A percentile compares a stretch with the other conserved stretches of the same genome.
Evolutionary conservation across 2,113 vertebrate genomes (phyloP).

Genomic region (Todiramphus chloris): DNA sequence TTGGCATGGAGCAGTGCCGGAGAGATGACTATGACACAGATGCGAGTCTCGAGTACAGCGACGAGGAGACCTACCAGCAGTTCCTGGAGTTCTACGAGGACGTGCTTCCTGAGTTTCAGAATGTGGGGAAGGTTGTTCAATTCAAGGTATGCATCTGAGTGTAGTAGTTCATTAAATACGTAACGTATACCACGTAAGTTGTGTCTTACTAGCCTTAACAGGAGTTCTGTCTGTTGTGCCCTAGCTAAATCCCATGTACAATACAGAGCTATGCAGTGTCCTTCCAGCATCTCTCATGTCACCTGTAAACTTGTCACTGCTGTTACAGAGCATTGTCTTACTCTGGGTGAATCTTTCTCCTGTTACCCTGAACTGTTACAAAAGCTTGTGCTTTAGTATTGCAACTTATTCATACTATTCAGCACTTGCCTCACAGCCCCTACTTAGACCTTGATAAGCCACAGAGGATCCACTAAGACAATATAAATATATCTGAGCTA

Average conservation of each 20-base stretch:
- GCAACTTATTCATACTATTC: not conserved
- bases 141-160: constrained; percentile 85
- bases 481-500: not conserved
- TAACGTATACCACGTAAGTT: fast-evolving
- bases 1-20: constrained; percentile 92
- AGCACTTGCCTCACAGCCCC: not conserved
- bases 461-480: not conserved
- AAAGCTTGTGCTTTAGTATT: not conserved
- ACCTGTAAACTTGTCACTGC: not conserved
- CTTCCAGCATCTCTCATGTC: not conserved
- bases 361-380: not conserved
- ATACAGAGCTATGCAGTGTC: not conserved
- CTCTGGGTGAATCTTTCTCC: not conserved
- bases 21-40: constrained; percentile 95
- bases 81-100: constrained; percentile 96
- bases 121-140: constrained; percentile 89
- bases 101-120: constrained; percentile 91
- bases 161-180: not conserved
- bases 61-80: constrained; percentile 92
- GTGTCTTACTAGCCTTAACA: not conserved
- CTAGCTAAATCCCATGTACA: not conserved
- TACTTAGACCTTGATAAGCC: not conserved
- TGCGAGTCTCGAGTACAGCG: constrained; percentile 91
- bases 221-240: not conserved
- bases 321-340: not conserved